Percentiles rank a stretch among this genome's conserved stretches.
Evolutionary conservation across 2,113 vertebrate genomes (phyloP).

Genomic region (Fregetta grallaria): DNA sequence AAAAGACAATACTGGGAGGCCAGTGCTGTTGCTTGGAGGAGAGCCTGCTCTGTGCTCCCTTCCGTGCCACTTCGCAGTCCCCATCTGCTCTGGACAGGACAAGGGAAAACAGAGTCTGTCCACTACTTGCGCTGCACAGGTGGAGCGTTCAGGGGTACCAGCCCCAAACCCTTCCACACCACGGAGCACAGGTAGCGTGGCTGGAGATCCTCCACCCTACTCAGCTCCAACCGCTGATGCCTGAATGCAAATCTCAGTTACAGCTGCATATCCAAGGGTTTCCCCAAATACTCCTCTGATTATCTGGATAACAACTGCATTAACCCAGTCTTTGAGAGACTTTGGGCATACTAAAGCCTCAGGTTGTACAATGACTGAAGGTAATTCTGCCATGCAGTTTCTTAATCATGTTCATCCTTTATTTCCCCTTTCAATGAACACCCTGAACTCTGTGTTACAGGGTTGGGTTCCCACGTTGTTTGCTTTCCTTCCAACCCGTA

Average conservation of each 20-base stretch:
- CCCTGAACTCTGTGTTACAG: not conserved
- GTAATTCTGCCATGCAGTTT: not conserved
- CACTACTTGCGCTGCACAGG: not conserved
- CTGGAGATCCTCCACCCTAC: not conserved
- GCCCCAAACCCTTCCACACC: not conserved
- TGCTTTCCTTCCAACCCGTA: not conserved
- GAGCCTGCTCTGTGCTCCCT: not conserved
- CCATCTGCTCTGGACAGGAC: not conserved
- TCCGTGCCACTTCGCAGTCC: not conserved
- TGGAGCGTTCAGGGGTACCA: not conserved
- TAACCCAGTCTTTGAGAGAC: not conserved
- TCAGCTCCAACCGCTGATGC: not conserved
- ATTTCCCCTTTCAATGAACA: not conserved
- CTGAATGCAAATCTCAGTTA: not conserved
- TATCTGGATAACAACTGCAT: not conserved
- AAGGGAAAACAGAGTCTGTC: not conserved
- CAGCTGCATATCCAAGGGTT: not conserved
- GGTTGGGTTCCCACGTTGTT: not conserved
- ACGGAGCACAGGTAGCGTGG: rapidly evolving
- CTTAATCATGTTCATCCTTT: not conserved
- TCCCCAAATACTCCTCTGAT: not conserved
- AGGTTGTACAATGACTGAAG: not conserved
- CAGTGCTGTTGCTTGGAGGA: not conserved
- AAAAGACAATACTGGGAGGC: not conserved
- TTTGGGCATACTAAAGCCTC: not conserved